Evolutionary conservation across 2,888 invertebrate species (phyloP).

Genomic region (Eristalis pertinax): DNA sequence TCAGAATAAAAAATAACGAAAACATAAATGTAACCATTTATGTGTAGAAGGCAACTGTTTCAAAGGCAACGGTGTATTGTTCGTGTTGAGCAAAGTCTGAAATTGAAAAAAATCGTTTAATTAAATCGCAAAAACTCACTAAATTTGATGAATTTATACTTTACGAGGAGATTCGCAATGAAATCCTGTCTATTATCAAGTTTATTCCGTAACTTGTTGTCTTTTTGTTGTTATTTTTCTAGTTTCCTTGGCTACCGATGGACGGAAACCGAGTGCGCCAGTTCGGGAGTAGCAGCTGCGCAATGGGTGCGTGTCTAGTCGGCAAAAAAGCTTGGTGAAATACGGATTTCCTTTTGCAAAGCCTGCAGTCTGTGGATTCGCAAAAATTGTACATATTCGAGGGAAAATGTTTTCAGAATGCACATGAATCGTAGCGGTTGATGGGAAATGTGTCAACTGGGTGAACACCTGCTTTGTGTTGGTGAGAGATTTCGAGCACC

Average conservation of each 20-base stretch:
- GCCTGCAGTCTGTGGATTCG: not conserved
- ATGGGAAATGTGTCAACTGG: not conserved
- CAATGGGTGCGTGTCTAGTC: not conserved
- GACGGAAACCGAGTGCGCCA: conserved; percentile 33
- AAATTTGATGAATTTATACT: conserved; percentile 22
- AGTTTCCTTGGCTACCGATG: conserved; percentile 69
- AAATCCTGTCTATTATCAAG: conserved; percentile 55
- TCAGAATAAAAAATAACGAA: not conserved
- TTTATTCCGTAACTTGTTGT: conserved; percentile 68
- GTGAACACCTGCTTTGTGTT: not conserved
- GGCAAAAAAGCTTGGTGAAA: not conserved
- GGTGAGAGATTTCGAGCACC: not conserved
- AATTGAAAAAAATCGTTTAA: not conserved
- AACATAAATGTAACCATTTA: conserved; percentile 40
- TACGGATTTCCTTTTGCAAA: not conserved
- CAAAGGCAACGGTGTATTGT: conserved; percentile 54
- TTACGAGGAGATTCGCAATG: conserved; percentile 19
- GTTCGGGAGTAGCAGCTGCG: conserved; percentile 42
- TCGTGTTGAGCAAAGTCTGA: conserved; percentile 36
- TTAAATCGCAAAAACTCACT: not conserved
- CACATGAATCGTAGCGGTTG: not conserved
- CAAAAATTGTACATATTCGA: not conserved
- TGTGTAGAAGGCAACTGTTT: conserved; percentile 57
- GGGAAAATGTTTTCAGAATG: not conserved
- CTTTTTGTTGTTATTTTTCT: conserved; percentile 70